phyloP scores from a whole-genome alignment of 1,140 invertebrate genomes.

The Venturia canescens region DNA sequence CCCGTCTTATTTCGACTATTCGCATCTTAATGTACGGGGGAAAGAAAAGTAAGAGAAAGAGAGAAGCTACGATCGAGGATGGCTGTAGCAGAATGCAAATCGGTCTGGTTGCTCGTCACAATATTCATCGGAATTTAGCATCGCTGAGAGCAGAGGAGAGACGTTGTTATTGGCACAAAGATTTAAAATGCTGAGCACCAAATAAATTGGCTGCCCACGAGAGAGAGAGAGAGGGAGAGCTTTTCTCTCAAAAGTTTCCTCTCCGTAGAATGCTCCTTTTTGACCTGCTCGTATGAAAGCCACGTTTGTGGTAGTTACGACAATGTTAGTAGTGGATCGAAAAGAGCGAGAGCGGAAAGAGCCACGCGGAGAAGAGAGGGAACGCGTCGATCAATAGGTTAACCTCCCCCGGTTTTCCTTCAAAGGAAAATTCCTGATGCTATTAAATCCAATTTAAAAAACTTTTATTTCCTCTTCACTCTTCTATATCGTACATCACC shows the following conservation, averaged over 20 bases:
- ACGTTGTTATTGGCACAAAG: too few species aligned
- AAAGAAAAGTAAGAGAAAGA: too few species aligned
- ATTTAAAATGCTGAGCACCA: not conserved
- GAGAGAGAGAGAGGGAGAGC: too few species aligned
- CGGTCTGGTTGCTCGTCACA: not conserved
- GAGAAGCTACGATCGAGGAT: not conserved
- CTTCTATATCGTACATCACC: not conserved
- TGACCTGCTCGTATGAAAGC: not conserved
- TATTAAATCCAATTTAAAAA: slow-evolving; percentile 77
- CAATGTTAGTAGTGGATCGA: slow-evolving; percentile 24
- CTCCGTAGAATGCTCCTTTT: not conserved
- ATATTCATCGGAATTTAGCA: slow-evolving; percentile 27
- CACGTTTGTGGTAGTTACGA: not conserved
- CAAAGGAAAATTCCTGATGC: slow-evolving; percentile 75
- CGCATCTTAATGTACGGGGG: slow-evolving; percentile 5
- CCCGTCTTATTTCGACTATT: not conserved
- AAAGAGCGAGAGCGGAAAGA: slow-evolving; percentile 16
- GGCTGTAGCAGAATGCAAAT: not conserved
- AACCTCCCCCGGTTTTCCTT: slow-evolving; percentile 62
- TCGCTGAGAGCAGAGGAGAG: too few species aligned
- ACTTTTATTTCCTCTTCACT: slow-evolving; percentile 68
- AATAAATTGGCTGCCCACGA: slow-evolving; percentile 38
- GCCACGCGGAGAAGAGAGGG: slow-evolving; percentile 5
- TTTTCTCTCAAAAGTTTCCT: slow-evolving; percentile 1
- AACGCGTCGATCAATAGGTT: slow-evolving; percentile 67